Evolutionary conservation across 2,797 vertebrate species (phyloP).

Genomic region (Pitangus sulphuratus): DNA sequence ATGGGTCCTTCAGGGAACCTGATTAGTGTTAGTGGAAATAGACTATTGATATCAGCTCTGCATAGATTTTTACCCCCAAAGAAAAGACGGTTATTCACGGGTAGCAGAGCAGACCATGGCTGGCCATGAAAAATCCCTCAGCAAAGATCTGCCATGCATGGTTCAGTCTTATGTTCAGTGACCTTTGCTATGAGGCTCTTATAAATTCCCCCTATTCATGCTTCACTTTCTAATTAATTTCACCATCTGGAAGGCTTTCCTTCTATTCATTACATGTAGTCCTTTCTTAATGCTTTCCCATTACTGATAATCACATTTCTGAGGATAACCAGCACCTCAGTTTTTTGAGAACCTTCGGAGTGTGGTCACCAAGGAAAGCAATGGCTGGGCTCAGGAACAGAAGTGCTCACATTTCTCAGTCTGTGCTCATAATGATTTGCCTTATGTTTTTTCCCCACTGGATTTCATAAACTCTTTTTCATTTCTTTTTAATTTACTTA

Average conservation of each 20-base stretch:
- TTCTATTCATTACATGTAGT: neutral
- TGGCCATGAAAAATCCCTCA: neutral
- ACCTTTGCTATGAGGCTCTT: neutral
- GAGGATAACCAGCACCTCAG: neutral
- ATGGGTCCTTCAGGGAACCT: neutral
- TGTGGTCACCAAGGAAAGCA: neutral
- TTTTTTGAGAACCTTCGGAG: neutral
- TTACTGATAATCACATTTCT: neutral
- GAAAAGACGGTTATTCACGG: neutral
- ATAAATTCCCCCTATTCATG: neutral
- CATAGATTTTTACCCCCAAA: neutral
- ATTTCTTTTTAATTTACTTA: neutral
- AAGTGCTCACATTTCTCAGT: neutral
- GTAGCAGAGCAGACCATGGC: neutral
- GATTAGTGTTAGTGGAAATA: neutral
- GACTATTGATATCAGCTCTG: neutral
- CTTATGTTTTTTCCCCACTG: neutral
- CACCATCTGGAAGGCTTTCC: slow-evolving; percentile 38
- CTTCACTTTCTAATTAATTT: slow-evolving; percentile 45
- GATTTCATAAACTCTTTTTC: neutral
- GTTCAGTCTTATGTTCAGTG: neutral
- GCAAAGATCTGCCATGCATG: neutral
- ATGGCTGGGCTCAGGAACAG: neutral
- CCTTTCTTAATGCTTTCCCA: neutral
- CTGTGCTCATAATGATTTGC: neutral